A percentile compares a stretch with the other conserved stretches of the same genome.
These are phyloP conservation scores for Glossophaga mutica DNA, from an alignment of 2,797 vertebrate genomes.

Conservation along the genomic window DNA sequence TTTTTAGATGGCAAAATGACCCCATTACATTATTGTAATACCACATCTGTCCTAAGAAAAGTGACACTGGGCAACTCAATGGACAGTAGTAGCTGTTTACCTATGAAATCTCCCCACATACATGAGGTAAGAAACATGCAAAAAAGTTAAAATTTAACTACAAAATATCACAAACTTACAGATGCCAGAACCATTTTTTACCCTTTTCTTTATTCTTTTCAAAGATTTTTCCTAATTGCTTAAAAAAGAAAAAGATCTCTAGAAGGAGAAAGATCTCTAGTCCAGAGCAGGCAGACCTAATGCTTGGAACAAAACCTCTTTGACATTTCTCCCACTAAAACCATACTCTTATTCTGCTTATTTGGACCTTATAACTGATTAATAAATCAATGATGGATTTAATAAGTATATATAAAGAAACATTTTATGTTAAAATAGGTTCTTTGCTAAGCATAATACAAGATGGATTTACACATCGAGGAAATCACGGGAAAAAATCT, in stretches of 20 bases:
- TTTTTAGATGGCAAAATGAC: not conserved
- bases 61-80: not conserved
- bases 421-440: not conserved
- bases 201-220: not conserved
- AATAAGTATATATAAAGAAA: not conserved
- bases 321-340: not conserved
- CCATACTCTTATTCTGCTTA: not conserved
- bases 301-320: not conserved
- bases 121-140: not conserved
- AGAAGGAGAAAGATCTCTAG: too few relatives aligned
- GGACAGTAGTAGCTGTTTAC: not conserved
- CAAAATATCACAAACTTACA: not conserved
- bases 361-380: not conserved
- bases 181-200: not conserved
- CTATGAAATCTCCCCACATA: not conserved
- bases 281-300: not conserved
- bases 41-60: not conserved
- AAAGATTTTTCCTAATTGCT: not conserved
- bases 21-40: not conserved
- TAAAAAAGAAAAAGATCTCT: not conserved
- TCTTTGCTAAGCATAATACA: not conserved
- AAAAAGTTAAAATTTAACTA: not conserved
- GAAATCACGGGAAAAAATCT: not conserved
- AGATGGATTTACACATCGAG: not conserved
- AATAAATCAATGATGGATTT: not conserved